phyloP scores from a whole-genome alignment of 2,888 invertebrate genomes.

The Odontocerum albicorne region DNA sequence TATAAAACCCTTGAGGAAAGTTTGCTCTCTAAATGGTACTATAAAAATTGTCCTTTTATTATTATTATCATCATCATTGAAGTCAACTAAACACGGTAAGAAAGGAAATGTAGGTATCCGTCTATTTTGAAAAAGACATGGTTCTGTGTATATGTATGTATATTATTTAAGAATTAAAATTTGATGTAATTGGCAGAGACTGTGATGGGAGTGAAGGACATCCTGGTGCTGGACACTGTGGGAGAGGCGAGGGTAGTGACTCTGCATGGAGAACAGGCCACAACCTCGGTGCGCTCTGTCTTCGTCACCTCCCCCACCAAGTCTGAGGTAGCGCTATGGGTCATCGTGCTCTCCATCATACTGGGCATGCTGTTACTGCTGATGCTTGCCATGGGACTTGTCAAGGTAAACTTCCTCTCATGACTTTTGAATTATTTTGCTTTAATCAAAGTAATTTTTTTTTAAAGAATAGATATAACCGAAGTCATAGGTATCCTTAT shows the following conservation, averaged over 20 bases:
- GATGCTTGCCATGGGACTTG: conserved; percentile 39
- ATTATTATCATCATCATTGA: no score
- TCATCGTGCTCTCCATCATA: conserved; percentile 41
- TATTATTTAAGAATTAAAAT: not conserved
- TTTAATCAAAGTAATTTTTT: no score
- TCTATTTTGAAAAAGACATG: no score
- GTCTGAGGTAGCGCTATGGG: conserved; percentile 40
- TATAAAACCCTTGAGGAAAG: no score
- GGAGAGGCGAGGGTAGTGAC: conserved; percentile 38
- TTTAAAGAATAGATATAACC: no score
- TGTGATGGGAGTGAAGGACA: conserved; percentile 40
- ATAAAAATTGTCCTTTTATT: no score
- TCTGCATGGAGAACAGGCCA: conserved; percentile 36
- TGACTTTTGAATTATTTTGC: conserved; percentile 3
- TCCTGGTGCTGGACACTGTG: conserved; percentile 44
- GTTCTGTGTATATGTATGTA: no score
- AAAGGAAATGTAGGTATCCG: no score
- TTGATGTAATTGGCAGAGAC: conserved; percentile 10
- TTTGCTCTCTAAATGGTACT: no score
- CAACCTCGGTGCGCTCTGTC: conserved; percentile 41
- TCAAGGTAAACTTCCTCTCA: conserved; percentile 32
- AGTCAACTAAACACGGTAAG: no score
- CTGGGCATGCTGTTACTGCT: conserved; percentile 41
- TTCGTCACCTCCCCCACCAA: conserved; percentile 43
- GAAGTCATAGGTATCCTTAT: no score